Percentiles rank a stretch among this genome's conserved stretches.
phyloP scores from a whole-genome alignment of 1,140 invertebrate genomes.

The Hetaerina americana region DNA sequence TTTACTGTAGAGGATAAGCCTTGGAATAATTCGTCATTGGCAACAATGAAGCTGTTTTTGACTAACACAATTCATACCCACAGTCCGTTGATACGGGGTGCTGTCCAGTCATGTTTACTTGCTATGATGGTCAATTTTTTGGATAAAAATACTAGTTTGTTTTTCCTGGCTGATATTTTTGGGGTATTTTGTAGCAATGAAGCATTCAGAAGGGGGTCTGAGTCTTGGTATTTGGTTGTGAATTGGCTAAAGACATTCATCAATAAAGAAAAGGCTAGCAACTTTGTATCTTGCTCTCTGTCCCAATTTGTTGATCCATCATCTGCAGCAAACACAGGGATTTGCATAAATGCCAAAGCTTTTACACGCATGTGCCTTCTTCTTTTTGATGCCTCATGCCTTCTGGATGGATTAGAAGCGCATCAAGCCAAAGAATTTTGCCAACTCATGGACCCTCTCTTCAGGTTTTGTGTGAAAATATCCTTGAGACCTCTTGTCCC shows the following conservation, averaged over 20 bases:
- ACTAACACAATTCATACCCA: slow-evolving; percentile 17
- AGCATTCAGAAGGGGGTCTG: slow-evolving; percentile 14
- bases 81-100: slow-evolving; percentile 17
- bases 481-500: slow-evolving; percentile 4
- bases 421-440: neutral
- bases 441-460: neutral
- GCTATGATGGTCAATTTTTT: slow-evolving; percentile 13
- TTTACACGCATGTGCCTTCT: slow-evolving; percentile 8
- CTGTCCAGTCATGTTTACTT: slow-evolving; percentile 19
- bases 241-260: slow-evolving; percentile 14
- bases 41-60: slow-evolving; percentile 16
- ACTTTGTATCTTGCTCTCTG: neutral
- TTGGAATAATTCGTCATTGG: slow-evolving; percentile 10
- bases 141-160: slow-evolving; percentile 1
- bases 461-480: neutral
- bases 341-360: neutral
- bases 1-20: slow-evolving; percentile 3
- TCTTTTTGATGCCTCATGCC: slow-evolving; percentile 4
- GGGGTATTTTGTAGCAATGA: slow-evolving; percentile 14
- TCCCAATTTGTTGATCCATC: neutral
- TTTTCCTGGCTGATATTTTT: slow-evolving; percentile 11
- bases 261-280: neutral
- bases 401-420: neutral
- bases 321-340: neutral
- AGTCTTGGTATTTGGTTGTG: slow-evolving; percentile 12